Evolutionary conservation across 2,888 invertebrate species (phyloP).

Genomic region (Mythimna vitellina): DNA sequence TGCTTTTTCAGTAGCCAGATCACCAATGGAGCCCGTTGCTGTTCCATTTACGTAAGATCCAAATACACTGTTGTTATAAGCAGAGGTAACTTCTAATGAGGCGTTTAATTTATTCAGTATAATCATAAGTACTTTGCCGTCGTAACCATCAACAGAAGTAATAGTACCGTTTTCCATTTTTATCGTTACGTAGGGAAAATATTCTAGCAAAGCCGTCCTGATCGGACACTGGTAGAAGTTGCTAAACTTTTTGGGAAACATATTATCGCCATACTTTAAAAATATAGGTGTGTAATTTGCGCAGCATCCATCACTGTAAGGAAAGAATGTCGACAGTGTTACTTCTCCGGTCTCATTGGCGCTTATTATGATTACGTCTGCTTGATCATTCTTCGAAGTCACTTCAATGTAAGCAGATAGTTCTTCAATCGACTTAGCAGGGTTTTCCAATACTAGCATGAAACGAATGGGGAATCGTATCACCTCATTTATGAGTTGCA

Average conservation of each 20-base stretch:
- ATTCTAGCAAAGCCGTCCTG: conserved; percentile 63
- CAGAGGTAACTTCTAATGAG: conserved; percentile 64
- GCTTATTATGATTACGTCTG: conserved; percentile 74
- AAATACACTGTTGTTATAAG: conserved; percentile 54
- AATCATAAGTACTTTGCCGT: conserved; percentile 68
- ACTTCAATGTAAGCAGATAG: conserved; percentile 65
- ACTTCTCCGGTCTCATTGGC: conserved; percentile 55
- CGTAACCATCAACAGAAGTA: conserved; percentile 69
- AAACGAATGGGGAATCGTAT: conserved; percentile 68
- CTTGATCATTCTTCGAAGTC: conserved; percentile 74
- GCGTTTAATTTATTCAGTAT: conserved; percentile 72
- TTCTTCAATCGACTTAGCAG: conserved; percentile 44
- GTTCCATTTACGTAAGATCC: conserved; percentile 68
- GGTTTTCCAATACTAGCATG: conserved; percentile 68
- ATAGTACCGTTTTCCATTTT: conserved; percentile 63
- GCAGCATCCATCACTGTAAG: conserved; percentile 72
- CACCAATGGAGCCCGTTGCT: conserved; percentile 66
- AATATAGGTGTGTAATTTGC: conserved; percentile 68
- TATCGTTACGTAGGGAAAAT: conserved; percentile 66
- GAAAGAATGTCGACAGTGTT: conserved; percentile 73
- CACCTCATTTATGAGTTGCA: conserved; percentile 64
- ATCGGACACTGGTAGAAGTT: conserved; percentile 78
- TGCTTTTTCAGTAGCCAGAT: conserved; percentile 67
- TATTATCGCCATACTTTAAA: conserved; percentile 56
- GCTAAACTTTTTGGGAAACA: conserved; percentile 74